Conservation (phyloP, 2,888 invertebrate genomes). For the Osedax fenrisi region DNA sequence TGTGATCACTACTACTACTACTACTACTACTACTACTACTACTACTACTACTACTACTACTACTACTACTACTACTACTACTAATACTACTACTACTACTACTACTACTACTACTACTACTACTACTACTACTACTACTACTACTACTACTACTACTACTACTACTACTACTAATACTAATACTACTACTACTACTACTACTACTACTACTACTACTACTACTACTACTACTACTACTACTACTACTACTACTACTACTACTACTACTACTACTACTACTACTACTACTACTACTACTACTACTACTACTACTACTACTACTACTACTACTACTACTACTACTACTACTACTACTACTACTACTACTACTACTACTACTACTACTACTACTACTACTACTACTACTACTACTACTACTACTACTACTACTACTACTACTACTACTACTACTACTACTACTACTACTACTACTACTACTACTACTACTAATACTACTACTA, state of each 20-base stretch:
- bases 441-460: background rate
- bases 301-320: background rate
- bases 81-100: no score
- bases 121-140: conserved; percentile 9
- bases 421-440: conserved; percentile 11
- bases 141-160: conserved; percentile 18
- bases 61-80: background rate
- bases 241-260: conserved; percentile 8
- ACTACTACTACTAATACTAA: no score
- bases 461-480: background rate
- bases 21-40: conserved; percentile 10
- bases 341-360: conserved; percentile 5
- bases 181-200: no score
- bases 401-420: background rate
- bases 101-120: conserved; percentile 9
- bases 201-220: background rate
- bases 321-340: conserved; percentile 8
- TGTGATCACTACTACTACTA: conserved; percentile 1
- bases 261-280: conserved; percentile 8
- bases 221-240: background rate
- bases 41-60: conserved; percentile 10
- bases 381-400: background rate
- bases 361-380: background rate
- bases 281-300: background rate
- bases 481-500: no score